Conservation (phyloP, 2,113 vertebrate species). For the Aix galericulata region DNA sequence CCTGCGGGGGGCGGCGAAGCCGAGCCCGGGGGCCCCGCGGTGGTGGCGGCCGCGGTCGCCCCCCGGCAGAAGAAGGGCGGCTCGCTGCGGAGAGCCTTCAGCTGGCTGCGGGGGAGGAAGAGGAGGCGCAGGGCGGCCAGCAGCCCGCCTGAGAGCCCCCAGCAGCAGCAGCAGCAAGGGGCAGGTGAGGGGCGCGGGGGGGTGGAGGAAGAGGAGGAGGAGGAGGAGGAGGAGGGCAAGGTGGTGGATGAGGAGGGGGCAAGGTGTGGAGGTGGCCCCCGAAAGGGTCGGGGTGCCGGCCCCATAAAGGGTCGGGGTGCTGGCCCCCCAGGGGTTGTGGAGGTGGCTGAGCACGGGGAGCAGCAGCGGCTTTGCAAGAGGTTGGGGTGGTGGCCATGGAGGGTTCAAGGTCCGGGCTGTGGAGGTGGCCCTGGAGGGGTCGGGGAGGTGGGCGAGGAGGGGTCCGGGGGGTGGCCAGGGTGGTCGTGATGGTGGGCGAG, state of each 20-base stretch:
- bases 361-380: no score
- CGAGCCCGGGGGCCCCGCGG: slow-evolving; percentile 41
- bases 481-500: not conserved
- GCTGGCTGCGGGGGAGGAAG: slow-evolving; percentile 86
- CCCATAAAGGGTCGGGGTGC: no score
- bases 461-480: not conserved
- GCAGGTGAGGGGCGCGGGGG: slow-evolving; percentile 56
- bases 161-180: slow-evolving; percentile 26
- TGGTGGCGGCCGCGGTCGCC: not conserved
- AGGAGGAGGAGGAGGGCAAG: no score
- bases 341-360: no score
- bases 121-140: slow-evolving; percentile 71
- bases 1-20: slow-evolving; percentile 79
- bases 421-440: no score
- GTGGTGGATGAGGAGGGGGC: not conserved
- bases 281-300: no score
- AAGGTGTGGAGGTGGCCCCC: not conserved
- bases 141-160: not conserved
- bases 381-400: not conserved
- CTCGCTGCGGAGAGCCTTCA: slow-evolving; percentile 84
- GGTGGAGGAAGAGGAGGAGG: no score
- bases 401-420: not conserved
- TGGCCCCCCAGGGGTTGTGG: no score
- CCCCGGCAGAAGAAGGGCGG: slow-evolving; percentile 73
- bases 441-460: not conserved